These are phyloP conservation scores for Hesperophylax magnus DNA, from an alignment of 1,140 invertebrate genomes.

Conservation along the genomic window DNA sequence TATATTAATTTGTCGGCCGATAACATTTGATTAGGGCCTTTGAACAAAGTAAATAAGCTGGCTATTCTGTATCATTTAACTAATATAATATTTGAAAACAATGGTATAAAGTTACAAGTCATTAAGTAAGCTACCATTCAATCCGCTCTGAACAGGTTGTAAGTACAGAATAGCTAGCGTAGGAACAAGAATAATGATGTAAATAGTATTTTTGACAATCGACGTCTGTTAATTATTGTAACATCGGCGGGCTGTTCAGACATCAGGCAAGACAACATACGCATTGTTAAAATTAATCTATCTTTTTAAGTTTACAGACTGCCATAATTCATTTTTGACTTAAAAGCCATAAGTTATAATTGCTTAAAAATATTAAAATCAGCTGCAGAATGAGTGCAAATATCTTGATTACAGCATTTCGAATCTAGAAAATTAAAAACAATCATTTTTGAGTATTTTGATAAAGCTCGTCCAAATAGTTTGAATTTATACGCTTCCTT, in stretches of 20 bases:
- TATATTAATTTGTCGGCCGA: constrained; percentile 30
- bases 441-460: too few relatives aligned
- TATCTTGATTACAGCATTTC: too few relatives aligned
- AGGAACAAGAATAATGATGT: constrained; percentile 12
- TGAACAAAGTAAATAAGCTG: constrained; percentile 33
- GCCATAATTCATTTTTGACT: background rate
- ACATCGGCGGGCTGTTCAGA: constrained; percentile 5
- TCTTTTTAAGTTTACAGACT: constrained; percentile 3
- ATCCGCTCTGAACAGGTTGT: background rate
- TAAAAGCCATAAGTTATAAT: too few relatives aligned
- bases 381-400: too few relatives aligned
- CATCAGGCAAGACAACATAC: constrained; percentile 14
- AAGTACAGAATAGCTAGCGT: constrained; percentile 8
- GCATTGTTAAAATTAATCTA: constrained; percentile 4
- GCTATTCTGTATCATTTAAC: background rate
- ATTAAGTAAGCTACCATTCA: background rate
- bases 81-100: background rate
- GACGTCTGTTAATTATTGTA: background rate
- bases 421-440: too few relatives aligned
- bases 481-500: background rate
- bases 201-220: too few relatives aligned
- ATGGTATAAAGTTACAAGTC: background rate
- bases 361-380: too few relatives aligned
- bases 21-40: background rate
- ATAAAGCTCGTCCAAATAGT: too few relatives aligned